Conservation (phyloP, 2,113 vertebrate species). For the Pedetes capensis region DNA sequence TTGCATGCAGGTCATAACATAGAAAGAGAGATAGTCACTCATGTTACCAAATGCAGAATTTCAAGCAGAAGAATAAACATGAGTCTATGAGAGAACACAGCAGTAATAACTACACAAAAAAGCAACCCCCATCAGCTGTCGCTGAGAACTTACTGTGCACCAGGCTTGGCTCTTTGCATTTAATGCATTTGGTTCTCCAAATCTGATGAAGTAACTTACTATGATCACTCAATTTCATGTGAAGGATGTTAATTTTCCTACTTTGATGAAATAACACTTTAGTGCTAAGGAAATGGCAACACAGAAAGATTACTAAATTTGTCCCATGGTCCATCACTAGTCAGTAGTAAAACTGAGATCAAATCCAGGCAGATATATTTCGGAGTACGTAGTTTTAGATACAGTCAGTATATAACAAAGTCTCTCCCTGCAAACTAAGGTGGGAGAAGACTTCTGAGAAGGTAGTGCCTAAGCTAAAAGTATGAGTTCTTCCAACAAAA, state of each 20-base stretch:
- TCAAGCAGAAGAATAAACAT: background rate
- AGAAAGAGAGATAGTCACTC: background rate
- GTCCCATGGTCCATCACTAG: background rate
- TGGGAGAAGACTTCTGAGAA: background rate
- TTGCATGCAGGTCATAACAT: background rate
- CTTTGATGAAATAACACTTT: background rate
- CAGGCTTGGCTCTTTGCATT: background rate
- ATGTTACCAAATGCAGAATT: background rate
- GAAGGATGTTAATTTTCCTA: background rate
- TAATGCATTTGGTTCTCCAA: background rate
- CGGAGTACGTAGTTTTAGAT: background rate
- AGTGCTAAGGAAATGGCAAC: background rate
- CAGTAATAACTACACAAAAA: background rate
- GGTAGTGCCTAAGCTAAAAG: background rate
- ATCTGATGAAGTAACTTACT: background rate
- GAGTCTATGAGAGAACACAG: background rate
- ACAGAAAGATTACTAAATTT: background rate
- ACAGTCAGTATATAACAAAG: background rate
- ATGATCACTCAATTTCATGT: background rate
- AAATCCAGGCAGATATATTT: background rate
- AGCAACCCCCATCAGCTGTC: background rate
- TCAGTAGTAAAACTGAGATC: background rate
- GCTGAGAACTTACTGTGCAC: accelerated
- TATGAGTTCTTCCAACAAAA: background rate
- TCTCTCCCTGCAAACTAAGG: background rate